Percentiles rank a stretch among this genome's conserved stretches.
These are phyloP conservation scores for Drosophila cognata DNA, from an alignment of 2,888 invertebrate genomes.

Conservation along the genomic window DNA sequence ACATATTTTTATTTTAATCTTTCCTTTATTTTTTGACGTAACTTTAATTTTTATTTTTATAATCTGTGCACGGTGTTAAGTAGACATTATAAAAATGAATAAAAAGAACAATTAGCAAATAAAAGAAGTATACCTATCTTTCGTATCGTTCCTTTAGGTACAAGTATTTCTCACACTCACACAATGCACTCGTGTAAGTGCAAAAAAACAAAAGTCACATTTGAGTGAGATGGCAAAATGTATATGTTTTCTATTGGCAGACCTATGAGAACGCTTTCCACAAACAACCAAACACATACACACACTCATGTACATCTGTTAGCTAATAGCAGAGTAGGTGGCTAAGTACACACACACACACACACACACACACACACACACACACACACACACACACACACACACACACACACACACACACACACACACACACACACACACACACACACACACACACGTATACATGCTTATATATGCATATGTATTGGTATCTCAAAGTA, in stretches of 20 bases:
- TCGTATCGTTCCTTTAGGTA: background rate
- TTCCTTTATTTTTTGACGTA: no score
- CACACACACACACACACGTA: background rate
- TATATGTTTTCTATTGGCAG: constrained; percentile 42
- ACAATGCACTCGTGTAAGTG: background rate
- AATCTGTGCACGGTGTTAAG: no score
- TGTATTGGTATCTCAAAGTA: background rate
- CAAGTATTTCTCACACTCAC: background rate
- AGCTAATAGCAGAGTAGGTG: constrained; percentile 3
- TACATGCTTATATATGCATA: background rate
- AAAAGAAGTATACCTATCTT: background rate
- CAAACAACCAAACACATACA: background rate
- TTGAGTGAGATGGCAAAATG: constrained; percentile 42
- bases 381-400: background rate
- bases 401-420: background rate
- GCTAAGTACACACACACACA: background rate
- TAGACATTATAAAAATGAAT: no score
- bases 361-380: background rate
- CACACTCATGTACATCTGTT: constrained; percentile 22
- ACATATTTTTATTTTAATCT: no score
- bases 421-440: background rate
- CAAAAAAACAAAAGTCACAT: constrained; percentile 23
- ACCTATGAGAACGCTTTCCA: constrained; percentile 35
- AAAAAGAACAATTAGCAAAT: no score
- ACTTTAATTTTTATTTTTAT: no score